Evolutionary conservation across 2,113 vertebrate species (phyloP).

Genomic region (Pygoscelis adeliae): DNA sequence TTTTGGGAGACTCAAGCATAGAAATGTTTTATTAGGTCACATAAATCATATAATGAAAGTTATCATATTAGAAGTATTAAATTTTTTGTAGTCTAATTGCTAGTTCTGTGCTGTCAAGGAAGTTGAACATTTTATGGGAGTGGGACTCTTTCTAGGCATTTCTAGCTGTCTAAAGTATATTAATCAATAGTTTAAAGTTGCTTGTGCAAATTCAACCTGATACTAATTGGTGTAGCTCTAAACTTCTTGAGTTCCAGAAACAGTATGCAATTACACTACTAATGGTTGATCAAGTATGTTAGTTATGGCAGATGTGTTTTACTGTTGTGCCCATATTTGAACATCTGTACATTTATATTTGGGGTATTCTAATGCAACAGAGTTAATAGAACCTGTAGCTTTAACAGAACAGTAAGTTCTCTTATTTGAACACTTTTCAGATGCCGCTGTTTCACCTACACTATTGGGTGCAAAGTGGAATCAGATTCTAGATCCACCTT

Average conservation of each 20-base stretch:
- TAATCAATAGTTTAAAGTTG: background rate
- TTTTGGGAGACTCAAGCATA: background rate
- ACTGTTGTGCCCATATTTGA: background rate
- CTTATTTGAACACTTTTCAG: conserved; percentile 70
- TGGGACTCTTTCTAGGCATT: background rate
- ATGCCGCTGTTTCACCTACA: conserved; percentile 87
- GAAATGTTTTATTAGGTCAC: conserved; percentile 11
- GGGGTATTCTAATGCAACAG: background rate
- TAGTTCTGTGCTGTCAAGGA: background rate
- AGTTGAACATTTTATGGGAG: background rate
- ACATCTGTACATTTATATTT: background rate
- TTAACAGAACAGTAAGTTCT: background rate
- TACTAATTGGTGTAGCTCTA: background rate
- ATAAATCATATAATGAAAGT: conserved; percentile 5
- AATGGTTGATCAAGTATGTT: background rate
- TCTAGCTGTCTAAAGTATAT: background rate
- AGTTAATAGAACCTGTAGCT: background rate
- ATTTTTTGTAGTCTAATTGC: background rate
- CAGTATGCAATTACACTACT: background rate
- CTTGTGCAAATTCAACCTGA: background rate
- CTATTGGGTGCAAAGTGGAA: conserved; percentile 93
- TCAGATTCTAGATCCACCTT: conserved; percentile 89
- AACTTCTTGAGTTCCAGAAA: background rate
- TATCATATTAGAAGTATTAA: background rate
- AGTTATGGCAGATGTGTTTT: background rate